Percentiles rank a stretch among this genome's conserved stretches.
phyloP scores from a whole-genome alignment of 2,797 vertebrate species.

The Eulemur mongoz region DNA sequence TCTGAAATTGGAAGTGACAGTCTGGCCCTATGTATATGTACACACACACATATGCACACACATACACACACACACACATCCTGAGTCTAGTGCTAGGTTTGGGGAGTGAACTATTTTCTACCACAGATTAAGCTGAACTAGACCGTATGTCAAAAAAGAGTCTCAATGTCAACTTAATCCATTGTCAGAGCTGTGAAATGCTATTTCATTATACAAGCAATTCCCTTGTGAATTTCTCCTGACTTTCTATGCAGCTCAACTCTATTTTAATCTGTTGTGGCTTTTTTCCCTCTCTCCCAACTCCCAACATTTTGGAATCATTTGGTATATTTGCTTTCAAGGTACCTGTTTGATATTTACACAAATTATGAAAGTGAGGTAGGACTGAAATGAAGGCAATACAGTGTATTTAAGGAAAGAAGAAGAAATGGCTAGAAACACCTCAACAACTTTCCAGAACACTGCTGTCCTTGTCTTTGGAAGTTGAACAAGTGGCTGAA shows the following conservation, averaged over 20 bases:
- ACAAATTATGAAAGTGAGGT: not conserved
- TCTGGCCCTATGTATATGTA: not conserved
- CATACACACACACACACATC: not conserved
- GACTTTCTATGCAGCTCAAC: not conserved
- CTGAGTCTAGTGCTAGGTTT: not conserved
- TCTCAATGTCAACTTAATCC: slow-evolving; percentile 70
- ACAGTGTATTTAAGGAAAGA: not conserved
- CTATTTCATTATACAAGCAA: slow-evolving; percentile 62
- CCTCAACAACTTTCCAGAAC: not conserved
- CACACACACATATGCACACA: not conserved
- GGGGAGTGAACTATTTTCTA: slow-evolving; percentile 59
- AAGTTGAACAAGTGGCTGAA: not conserved
- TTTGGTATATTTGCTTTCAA: not conserved
- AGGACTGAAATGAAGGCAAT: not conserved
- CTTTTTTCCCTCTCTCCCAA: not conserved
- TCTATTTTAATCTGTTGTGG: slow-evolving; percentile 56
- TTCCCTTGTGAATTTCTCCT: slow-evolving; percentile 52
- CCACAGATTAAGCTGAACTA: slow-evolving; percentile 65
- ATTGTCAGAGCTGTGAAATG: slow-evolving; percentile 66
- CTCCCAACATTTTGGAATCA: slow-evolving; percentile 36
- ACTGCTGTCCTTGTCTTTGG: not conserved
- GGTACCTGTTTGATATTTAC: slow-evolving; percentile 65
- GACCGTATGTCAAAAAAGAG: slow-evolving; percentile 57
- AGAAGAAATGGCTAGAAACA: not conserved
- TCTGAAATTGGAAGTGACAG: slow-evolving; percentile 64